Percentiles rank a stretch among this genome's conserved stretches.
Evolutionary conservation across 2,113 vertebrate genomes (phyloP).

Genomic region (Gorsachius goisagi): DNA sequence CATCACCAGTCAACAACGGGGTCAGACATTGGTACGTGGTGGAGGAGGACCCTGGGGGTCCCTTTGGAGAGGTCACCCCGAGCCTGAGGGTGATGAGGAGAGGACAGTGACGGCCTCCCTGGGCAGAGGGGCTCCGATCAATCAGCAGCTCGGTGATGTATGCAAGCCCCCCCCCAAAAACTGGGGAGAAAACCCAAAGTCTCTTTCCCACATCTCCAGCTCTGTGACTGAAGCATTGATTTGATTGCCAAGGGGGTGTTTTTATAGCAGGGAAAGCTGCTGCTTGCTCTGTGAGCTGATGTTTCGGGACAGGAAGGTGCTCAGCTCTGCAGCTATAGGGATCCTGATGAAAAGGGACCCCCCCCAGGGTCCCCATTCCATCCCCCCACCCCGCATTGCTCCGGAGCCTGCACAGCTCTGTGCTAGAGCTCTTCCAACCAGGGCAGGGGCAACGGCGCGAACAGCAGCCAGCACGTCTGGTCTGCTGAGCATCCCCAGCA

Average conservation of each 20-base stretch:
- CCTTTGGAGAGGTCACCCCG: background rate
- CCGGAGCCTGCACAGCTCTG: background rate
- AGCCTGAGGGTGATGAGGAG: background rate
- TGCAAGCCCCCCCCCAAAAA: accelerated
- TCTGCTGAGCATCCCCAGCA: background rate
- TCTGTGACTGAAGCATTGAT: background rate
- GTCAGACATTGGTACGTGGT: accelerated
- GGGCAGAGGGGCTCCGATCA: background rate
- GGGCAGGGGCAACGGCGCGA: accelerated
- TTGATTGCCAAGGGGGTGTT: background rate
- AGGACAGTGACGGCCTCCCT: background rate
- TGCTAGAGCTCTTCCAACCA: background rate
- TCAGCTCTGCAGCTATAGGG: background rate
- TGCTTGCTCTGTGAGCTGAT: background rate
- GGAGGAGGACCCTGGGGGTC: background rate
- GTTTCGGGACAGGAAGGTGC: background rate
- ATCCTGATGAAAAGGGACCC: background rate
- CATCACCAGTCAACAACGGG: background rate
- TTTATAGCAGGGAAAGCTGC: background rate
- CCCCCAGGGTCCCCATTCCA: background rate
- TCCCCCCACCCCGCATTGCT: background rate
- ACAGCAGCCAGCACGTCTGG: background rate
- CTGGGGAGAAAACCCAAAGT: accelerated
- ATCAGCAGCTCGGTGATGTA: background rate
- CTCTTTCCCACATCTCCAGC: background rate